Evolutionary conservation across 1,140 invertebrate genomes (phyloP).

Genomic region (Eriocheir sinensis): DNA sequence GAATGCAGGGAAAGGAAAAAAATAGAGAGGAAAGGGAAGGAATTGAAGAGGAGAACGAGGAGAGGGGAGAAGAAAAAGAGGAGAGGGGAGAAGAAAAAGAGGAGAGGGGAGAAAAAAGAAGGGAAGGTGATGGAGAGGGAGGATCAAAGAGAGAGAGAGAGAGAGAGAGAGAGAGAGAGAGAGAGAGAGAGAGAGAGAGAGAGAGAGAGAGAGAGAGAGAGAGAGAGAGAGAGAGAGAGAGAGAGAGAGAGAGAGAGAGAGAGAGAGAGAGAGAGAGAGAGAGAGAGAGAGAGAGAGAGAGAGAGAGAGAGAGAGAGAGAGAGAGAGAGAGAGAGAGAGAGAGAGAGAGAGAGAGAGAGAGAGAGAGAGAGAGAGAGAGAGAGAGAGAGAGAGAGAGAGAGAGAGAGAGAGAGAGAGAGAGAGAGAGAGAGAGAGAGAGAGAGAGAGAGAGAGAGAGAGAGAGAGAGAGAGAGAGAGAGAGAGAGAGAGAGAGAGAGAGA

Average conservation of each 20-base stretch:
- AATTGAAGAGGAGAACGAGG: background rate
- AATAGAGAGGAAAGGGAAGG: background rate
- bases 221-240: constrained; percentile 44
- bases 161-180: constrained; percentile 11
- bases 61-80: background rate
- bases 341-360: too few species aligned
- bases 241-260: constrained; percentile 45
- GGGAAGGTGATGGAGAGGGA: background rate
- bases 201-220: background rate
- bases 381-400: too few species aligned
- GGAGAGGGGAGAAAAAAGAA: background rate
- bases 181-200: background rate
- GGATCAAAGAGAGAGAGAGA: background rate
- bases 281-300: constrained; percentile 27
- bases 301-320: constrained; percentile 18
- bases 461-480: too few species aligned
- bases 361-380: too few species aligned
- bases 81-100: background rate
- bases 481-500: too few species aligned
- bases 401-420: too few species aligned
- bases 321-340: background rate
- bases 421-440: too few species aligned
- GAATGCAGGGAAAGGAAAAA: background rate
- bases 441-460: too few species aligned
- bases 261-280: background rate